Base-by-base conservation (phyloP, 2,888 invertebrate genomes). In the Ferrisia virgata region DNA sequence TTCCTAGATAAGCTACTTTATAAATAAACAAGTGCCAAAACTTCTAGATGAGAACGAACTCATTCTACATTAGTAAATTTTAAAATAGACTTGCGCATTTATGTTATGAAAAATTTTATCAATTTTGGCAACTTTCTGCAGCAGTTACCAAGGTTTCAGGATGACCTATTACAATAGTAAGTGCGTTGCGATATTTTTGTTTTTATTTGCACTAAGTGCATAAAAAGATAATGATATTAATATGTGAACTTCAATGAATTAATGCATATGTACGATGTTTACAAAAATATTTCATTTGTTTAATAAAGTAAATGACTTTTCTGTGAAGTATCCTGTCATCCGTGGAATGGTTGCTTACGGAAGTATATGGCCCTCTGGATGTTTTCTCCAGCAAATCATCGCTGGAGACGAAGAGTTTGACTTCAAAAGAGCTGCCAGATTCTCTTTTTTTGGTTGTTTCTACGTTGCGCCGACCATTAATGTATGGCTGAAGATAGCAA, bases 401-500 rank as follows among this genome's bases (percentile, higher is more conserved):
- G 84, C 85, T 39, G 85, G 85, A 18, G 85, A 86, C 40, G 83
- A 85, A 22, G n/a, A 85, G 53, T 85, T 85, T n/a, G 86, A 86
- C 39, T 85, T 84, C 72, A 83, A 72, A 72, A 85, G 87, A 79
- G 86, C 86, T n/a, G 86, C 85, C 31, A 85, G 87, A 43, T 87
- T 87, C 85, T 85, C 86, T 31, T 64, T 87, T 1, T 87, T 86
- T 84, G 87, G 87, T 9, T 86, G 86, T 53, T 86, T 86, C 79
- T 87, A 86, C 85, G 87, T 87, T 15, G 87, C 87, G 31, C 87
- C 87, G 1, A 87, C 87, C 13, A 79, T 87, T 39, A 86, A 86
- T 79, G 84, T 86, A 22, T 87, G 87, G 87, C 36, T 96, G 78
- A 93, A 92, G 88, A 88, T 94, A 81, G 93, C 94, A n/a, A 92